phyloP scores from a whole-genome alignment of 2,888 invertebrate species.

The Drosophila atroscutellata region DNA sequence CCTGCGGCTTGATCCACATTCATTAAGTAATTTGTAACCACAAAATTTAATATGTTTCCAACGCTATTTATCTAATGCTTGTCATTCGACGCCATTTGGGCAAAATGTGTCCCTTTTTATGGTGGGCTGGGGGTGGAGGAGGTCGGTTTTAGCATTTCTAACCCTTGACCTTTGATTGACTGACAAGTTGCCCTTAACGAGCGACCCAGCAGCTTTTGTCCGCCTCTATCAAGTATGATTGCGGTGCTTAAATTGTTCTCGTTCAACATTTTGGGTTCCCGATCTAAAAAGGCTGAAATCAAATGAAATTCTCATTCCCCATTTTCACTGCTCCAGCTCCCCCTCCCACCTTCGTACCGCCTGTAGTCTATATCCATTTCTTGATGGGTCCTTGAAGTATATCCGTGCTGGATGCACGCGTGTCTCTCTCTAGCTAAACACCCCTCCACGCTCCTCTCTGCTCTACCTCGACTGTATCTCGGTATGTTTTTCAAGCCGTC shows the following conservation, averaged over 20 bases:
- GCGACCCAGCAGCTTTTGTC: conserved; percentile 9
- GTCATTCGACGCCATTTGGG: conserved; percentile 37
- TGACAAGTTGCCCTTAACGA: conserved; percentile 75
- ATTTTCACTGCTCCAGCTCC: background rate
- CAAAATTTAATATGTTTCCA: conserved; percentile 74
- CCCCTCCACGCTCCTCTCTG: background rate
- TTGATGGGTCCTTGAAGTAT: conserved; percentile 56
- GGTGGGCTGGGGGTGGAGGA: background rate
- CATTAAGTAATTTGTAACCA: conserved; percentile 76
- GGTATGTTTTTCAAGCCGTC: conserved; percentile 39
- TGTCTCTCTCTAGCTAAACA: conserved; percentile 44
- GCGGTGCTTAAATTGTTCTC: conserved; percentile 65
- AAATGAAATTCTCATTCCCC: conserved; percentile 44
- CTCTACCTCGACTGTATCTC: background rate
- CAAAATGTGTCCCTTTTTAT: conserved; percentile 51
- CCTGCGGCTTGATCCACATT: conserved; percentile 55
- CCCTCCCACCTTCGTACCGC: background rate
- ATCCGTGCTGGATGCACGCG: conserved; percentile 52
- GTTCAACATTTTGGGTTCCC: conserved; percentile 44
- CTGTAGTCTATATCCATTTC: background rate
- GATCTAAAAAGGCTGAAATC: conserved; percentile 32
- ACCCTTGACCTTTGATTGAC: conserved; percentile 79
- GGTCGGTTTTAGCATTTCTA: background rate
- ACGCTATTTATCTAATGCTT: conserved; percentile 71
- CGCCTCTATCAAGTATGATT: conserved; percentile 58